Conservation (phyloP, 1,140 invertebrate species). For the Drosophila watanabei region DNA sequence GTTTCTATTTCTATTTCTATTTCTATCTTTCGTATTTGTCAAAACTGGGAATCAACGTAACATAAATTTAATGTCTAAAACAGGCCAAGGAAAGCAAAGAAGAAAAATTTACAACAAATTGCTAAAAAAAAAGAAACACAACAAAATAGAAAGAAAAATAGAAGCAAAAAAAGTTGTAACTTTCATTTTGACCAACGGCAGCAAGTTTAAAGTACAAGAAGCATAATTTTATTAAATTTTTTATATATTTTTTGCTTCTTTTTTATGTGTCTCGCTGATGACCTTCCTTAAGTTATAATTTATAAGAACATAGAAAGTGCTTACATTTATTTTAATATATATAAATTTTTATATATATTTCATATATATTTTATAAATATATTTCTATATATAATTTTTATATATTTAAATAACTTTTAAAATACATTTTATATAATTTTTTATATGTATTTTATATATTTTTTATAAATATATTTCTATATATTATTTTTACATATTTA, state of each 20-base stretch:
- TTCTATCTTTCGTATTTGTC: conserved; percentile 34
- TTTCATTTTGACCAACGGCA: conserved; percentile 8
- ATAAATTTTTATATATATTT: too few species aligned
- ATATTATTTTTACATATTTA: too few species aligned
- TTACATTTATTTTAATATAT: neutral
- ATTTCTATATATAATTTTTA: too few species aligned
- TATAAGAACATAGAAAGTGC: neutral
- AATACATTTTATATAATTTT: too few species aligned
- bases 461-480: too few species aligned
- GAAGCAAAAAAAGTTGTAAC: neutral
- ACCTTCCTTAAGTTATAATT: neutral
- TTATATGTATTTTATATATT: too few species aligned
- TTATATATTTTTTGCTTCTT: conserved; percentile 1
- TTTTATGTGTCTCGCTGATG: neutral
- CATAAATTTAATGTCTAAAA: conserved; percentile 56
- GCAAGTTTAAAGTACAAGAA: conserved; percentile 48
- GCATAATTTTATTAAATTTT: conserved; percentile 69
- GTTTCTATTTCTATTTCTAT: conserved; percentile 2
- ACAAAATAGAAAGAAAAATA: neutral
- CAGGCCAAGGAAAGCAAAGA: conserved; percentile 14
- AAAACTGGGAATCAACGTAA: conserved; percentile 44
- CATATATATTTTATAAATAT: too few species aligned
- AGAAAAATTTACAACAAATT: neutral
- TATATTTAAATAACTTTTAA: too few species aligned
- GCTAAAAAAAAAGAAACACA: neutral